phyloP scores from a whole-genome alignment of 2,888 invertebrate genomes.

The Caenorhabditis imperialis region DNA sequence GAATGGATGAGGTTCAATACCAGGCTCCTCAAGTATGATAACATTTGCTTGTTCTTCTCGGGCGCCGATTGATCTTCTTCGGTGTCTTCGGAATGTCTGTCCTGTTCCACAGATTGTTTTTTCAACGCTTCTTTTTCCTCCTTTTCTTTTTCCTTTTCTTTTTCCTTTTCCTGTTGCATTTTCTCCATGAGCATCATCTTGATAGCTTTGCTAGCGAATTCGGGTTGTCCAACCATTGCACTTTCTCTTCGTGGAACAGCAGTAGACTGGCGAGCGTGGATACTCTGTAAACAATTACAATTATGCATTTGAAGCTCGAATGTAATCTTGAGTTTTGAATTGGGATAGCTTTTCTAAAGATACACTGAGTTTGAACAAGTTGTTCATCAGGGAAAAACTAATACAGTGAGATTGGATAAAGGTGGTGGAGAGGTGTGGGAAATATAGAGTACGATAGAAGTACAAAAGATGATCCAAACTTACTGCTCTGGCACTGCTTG shows the following conservation, averaged over 20 bases:
- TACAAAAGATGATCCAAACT: too few species aligned
- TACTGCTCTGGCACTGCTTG: slow-evolving; percentile 36
- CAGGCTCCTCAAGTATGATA: slow-evolving; percentile 53
- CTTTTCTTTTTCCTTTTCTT: slow-evolving; percentile 75
- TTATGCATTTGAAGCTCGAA: background rate
- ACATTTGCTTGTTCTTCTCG: slow-evolving; percentile 59
- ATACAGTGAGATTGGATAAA: too few species aligned
- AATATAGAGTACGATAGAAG: background rate
- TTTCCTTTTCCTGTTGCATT: slow-evolving; percentile 70
- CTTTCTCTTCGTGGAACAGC: slow-evolving; percentile 74
- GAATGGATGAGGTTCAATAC: slow-evolving; percentile 84
- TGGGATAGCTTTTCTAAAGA: too few species aligned
- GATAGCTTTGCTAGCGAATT: slow-evolving; percentile 73
- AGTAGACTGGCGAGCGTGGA: slow-evolving; percentile 66
- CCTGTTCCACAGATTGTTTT: slow-evolving; percentile 62
- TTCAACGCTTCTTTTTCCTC: slow-evolving; percentile 66
- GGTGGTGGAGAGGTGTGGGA: background rate
- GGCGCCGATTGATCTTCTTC: slow-evolving; percentile 58
- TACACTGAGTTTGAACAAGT: too few species aligned
- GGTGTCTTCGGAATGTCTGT: slow-evolving; percentile 65
- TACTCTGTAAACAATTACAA: slow-evolving; percentile 56
- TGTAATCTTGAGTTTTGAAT: too few species aligned
- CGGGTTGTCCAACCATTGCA: slow-evolving; percentile 75
- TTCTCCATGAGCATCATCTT: slow-evolving; percentile 75
- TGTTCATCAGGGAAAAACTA: too few species aligned